phyloP scores from a whole-genome alignment of 2,113 vertebrate genomes.

The Daphoenositta chrysoptera region DNA sequence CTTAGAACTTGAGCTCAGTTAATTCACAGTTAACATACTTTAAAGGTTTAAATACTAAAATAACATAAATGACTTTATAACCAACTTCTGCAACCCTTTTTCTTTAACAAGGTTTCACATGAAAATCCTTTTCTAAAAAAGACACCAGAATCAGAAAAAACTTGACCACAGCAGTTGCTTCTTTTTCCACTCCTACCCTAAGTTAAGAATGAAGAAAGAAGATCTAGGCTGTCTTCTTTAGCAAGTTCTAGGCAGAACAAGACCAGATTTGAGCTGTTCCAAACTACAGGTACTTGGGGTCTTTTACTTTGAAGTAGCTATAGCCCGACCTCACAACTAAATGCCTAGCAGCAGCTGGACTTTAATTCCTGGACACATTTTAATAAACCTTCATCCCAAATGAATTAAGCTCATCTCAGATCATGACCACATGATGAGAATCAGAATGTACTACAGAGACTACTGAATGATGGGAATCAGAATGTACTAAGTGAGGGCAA shows the following conservation, averaged over 20 bases:
- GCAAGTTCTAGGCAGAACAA: not conserved
- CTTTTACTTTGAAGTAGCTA: not conserved
- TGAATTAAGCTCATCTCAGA: not conserved
- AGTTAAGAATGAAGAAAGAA: not conserved
- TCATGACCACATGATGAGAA: not conserved
- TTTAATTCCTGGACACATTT: not conserved
- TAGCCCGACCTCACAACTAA: not conserved
- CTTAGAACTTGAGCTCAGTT: not conserved
- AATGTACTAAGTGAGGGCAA: not conserved
- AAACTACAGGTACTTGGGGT: not conserved
- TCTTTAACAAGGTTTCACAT: not conserved
- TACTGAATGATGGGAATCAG: not conserved
- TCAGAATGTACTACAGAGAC: not conserved
- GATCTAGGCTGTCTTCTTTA: not conserved
- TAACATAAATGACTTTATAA: not conserved
- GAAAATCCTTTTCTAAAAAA: not conserved
- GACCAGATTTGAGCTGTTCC: not conserved
- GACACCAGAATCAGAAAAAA: not conserved
- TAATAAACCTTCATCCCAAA: not conserved
- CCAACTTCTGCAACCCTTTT: not conserved
- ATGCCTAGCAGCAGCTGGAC: not conserved
- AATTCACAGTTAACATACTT: not conserved
- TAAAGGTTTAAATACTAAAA: not conserved
- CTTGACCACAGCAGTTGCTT: not conserved
- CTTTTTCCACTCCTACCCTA: not conserved